Percentiles rank a stretch among this genome's conserved stretches.
These are phyloP conservation scores for Drosophila greeni DNA, from an alignment of 2,888 invertebrate genomes.

Conservation along the genomic window DNA sequence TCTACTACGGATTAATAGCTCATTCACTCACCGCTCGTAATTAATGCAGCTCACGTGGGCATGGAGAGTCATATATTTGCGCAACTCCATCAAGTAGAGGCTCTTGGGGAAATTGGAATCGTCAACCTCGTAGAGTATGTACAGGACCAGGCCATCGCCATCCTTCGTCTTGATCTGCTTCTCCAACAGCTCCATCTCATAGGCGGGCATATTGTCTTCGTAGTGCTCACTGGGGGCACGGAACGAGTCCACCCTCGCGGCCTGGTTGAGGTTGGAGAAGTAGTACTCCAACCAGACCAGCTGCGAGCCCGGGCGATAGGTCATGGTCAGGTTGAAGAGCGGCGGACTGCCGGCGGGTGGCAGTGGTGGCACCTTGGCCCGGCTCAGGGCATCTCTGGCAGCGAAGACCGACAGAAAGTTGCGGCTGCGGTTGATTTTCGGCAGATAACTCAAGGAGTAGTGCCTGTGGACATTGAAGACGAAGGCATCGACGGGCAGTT, in stretches of 20 bases:
- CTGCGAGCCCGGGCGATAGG: too few relatives aligned
- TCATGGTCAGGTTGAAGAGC: slow-evolving; percentile 43
- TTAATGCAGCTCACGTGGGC: slow-evolving; percentile 29
- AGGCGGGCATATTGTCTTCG: slow-evolving; percentile 3
- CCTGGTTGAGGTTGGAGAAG: slow-evolving; percentile 22
- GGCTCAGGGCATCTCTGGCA: slow-evolving; percentile 24
- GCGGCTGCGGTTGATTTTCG: slow-evolving; percentile 1
- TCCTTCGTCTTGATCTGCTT: slow-evolving; percentile 13
- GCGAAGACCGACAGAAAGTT: slow-evolving; percentile 47
- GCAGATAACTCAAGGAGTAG: slow-evolving; percentile 32
- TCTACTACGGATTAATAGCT: too few relatives aligned
- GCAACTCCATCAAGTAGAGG: slow-evolving; percentile 45
- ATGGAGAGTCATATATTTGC: slow-evolving; percentile 31
- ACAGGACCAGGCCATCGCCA: slow-evolving; percentile 17
- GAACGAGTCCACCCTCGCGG: slow-evolving; percentile 18
- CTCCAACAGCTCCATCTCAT: neutral
- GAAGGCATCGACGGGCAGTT: slow-evolving; percentile 46
- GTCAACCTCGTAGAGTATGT: slow-evolving; percentile 42
- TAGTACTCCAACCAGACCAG: too few relatives aligned
- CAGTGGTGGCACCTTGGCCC: slow-evolving; percentile 18
- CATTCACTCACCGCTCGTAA: slow-evolving; percentile 27
- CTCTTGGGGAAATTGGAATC: slow-evolving; percentile 31
- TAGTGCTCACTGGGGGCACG: neutral
- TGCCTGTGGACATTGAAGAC: slow-evolving; percentile 48
- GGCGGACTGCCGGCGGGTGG: neutral